These are phyloP conservation scores for Tupiocoris notatus DNA, from an alignment of 2,888 invertebrate species.

Conservation along the genomic window DNA sequence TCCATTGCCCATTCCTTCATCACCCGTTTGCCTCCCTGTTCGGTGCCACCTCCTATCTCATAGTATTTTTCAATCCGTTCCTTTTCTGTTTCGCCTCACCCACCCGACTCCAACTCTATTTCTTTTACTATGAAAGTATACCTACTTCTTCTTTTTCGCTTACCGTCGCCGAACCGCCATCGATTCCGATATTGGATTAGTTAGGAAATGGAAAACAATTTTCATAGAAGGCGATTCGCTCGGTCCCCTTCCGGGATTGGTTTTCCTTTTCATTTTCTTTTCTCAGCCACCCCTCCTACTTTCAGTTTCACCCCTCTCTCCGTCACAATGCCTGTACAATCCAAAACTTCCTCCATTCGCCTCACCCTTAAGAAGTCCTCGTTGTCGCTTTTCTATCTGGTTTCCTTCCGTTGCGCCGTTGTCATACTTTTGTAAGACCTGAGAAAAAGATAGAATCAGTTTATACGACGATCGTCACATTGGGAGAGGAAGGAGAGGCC, in stretches of 20 bases:
- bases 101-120: constrained; percentile 11
- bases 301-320: too few species aligned
- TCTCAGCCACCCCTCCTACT: neutral
- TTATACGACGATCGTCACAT: constrained; percentile 19
- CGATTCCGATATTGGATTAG: constrained; percentile 41
- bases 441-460: constrained; percentile 27
- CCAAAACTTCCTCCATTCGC: constrained; percentile 4
- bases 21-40: too few species aligned
- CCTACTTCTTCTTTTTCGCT: neutral
- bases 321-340: neutral
- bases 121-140: neutral
- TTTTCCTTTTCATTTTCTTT: constrained; percentile 10
- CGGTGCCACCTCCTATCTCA: neutral
- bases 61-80: constrained; percentile 40
- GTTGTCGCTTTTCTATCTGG: constrained; percentile 4
- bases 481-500: neutral
- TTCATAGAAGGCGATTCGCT: constrained; percentile 39
- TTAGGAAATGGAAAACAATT: constrained; percentile 42
- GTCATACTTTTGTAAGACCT: neutral
- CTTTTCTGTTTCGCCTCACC: neutral
- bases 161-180: constrained; percentile 12
- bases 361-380: neutral
- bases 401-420: constrained; percentile 18
- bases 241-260: constrained; percentile 12
- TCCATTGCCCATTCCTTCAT: constrained; percentile 1